These are phyloP conservation scores for Clarias laeviceps DNA, from an alignment of 2,797 vertebrate species.

Conservation along the genomic window DNA sequence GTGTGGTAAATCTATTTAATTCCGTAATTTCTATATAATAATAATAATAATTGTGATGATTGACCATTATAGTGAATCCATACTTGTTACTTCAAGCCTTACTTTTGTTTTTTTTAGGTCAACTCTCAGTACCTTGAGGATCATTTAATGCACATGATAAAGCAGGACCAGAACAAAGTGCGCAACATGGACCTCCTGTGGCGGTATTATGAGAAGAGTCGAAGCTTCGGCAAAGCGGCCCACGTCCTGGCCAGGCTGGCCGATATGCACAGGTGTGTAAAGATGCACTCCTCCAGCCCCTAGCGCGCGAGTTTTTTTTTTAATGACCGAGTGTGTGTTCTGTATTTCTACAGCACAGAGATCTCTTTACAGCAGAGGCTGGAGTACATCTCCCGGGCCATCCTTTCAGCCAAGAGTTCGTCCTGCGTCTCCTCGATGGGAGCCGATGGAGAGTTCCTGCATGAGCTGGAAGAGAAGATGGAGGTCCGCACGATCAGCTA, in stretches of 20 bases:
- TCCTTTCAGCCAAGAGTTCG: conserved; percentile 96
- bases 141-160: conserved; percentile 92
- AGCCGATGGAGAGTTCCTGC: conserved; percentile 97
- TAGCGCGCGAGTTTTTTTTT: not conserved
- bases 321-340: not conserved
- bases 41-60: not conserved
- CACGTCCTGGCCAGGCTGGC: conserved; percentile 89
- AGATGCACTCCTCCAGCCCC: too few relatives aligned
- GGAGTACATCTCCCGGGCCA: conserved; percentile 94
- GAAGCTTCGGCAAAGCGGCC: conserved; percentile 91
- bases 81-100: not conserved
- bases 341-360: conserved; percentile 81
- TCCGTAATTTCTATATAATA: not conserved
- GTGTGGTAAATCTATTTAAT: not conserved
- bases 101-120: conserved; percentile 71
- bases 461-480: conserved; percentile 97
- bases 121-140: conserved; percentile 94
- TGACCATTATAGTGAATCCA: too few relatives aligned
- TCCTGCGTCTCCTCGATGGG: conserved; percentile 87
- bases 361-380: conserved; percentile 92
- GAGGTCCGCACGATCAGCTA: conserved; percentile 75
- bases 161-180: conserved; percentile 94
- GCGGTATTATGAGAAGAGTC: conserved; percentile 96
- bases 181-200: conserved; percentile 96
- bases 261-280: conserved; percentile 91